Evolutionary conservation across 1,140 invertebrate genomes (phyloP), one percentile per base, ranked within the genome.

Genomic region (Dreissena polymorpha): DNA sequence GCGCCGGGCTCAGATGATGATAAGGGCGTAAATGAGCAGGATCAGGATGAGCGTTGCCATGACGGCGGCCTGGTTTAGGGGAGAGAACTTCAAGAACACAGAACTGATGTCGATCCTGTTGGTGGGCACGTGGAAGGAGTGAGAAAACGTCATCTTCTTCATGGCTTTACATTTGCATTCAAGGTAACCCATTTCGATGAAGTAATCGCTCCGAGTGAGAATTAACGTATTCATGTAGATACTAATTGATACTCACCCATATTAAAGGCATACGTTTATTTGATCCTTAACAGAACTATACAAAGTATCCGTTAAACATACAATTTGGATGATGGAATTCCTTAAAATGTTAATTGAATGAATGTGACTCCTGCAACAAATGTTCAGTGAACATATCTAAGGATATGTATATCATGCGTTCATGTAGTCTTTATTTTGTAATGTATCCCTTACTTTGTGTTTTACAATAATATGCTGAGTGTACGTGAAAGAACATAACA

Each of bases 81-180:
- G 80, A 23, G 80, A 83, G 63, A 92, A 91, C 74, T 90, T 88
- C 14, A 78, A 71, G 87, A 94, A 94, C 1, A 94, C 93, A 64
- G 94, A 93, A 21, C 73, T 87, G 86, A 94, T 94, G 88, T 94
- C 93, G 10, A 94, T 94, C 18, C 92, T 92, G 86, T 94, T 94
- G 3, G 93, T 93, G 51, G 91, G 89, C 0, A 94, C 92, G 73
- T 94, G 93, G 80, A 94, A 94, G 5, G 83, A 57, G 57, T 76
- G 83, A 25, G 79, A 84, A 77, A 88, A 86, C 3, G 85, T 70
- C 1, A 68, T 76, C 8, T 76, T 68, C 10, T 75, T 75, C 72
- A 73, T 74, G 7, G 63, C 29, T 39, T 3, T 55, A 50, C 72
- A 68, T 7, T 57, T 39, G 29, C 72, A 83, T 0, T 75, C 51